phyloP scores from a whole-genome alignment of 92 coral and sea anemone species.

The Pocillopora grandis region DNA sequence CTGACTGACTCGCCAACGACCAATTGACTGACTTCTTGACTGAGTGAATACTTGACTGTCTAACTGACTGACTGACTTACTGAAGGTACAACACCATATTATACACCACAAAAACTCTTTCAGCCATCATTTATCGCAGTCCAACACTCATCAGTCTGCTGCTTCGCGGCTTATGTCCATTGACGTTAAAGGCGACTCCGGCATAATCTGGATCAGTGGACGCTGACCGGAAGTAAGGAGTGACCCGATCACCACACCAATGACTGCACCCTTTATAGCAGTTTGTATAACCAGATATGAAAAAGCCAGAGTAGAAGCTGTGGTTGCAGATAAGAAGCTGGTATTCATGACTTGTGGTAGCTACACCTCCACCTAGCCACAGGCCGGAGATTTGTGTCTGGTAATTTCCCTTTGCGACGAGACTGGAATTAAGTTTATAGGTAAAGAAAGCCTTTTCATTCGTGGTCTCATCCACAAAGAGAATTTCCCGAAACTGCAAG shows the following conservation, averaged over 20 bases:
- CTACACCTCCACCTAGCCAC: constrained; percentile 47
- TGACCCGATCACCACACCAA: constrained; percentile 26
- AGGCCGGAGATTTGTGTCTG: constrained; percentile 16
- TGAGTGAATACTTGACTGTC: too few species aligned
- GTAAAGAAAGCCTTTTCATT: constrained; percentile 30
- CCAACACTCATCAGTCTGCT: constrained; percentile 44
- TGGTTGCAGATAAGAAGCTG: constrained; percentile 48
- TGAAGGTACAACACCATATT: too few species aligned
- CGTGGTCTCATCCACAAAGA: constrained; percentile 42
- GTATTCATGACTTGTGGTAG: constrained; percentile 18
- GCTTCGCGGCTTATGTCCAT: constrained; percentile 31
- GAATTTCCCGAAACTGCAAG: constrained; percentile 44
- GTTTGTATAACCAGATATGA: constrained; percentile 40
- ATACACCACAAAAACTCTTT: too few species aligned
- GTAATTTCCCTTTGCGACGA: constrained; percentile 30
- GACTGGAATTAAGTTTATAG: constrained; percentile 10
- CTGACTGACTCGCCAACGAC: too few species aligned
- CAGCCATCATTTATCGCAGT: constrained; percentile 20
- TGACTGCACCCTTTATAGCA: constrained; percentile 13
- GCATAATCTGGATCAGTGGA: not conserved
- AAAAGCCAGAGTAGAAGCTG: constrained; percentile 35
- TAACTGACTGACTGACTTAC: too few species aligned
- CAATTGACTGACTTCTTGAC: too few species aligned
- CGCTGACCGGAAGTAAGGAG: constrained; percentile 56
- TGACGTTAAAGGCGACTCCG: constrained; percentile 53